Evolutionary conservation across 2,113 vertebrate species (phyloP).

Genomic region (Chionodraco myersi): DNA sequence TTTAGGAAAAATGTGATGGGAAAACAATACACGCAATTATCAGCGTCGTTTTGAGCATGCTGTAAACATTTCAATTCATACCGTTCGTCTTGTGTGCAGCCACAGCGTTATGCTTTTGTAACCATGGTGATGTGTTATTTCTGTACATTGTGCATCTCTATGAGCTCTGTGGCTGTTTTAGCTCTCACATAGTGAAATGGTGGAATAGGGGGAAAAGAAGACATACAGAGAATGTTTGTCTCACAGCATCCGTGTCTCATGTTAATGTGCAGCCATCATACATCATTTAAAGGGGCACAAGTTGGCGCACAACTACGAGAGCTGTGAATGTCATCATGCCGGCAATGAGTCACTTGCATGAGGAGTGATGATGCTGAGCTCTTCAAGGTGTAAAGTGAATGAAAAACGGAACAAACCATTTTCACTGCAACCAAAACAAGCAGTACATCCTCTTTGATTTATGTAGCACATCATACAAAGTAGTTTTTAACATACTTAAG

Average conservation of each 20-base stretch:
- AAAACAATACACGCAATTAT: constrained; percentile 43
- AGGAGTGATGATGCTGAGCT: constrained; percentile 69
- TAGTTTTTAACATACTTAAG: neutral
- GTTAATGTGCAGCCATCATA: constrained; percentile 40
- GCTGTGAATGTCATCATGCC: constrained; percentile 74
- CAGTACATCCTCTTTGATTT: constrained; percentile 11
- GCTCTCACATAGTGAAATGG: constrained; percentile 42
- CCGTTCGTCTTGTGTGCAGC: constrained; percentile 23
- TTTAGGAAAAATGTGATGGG: constrained; percentile 39
- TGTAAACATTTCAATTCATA: constrained; percentile 33
- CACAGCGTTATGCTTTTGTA: constrained; percentile 70
- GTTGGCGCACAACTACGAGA: constrained; percentile 64
- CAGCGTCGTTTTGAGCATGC: constrained; percentile 2
- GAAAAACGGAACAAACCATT: constrained; percentile 43
- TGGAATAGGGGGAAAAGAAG: constrained; percentile 23
- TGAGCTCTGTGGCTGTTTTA: constrained; percentile 41
- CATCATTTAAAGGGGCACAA: constrained; percentile 61
- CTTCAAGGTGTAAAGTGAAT: constrained; percentile 59
- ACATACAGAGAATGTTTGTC: constrained; percentile 27
- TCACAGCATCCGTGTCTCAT: constrained; percentile 14
- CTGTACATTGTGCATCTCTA: constrained; percentile 65
- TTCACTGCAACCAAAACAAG: constrained; percentile 11
- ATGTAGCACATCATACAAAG: neutral
- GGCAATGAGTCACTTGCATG: constrained; percentile 75
- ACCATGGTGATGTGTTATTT: constrained; percentile 77